Evolutionary conservation across 2,113 vertebrate genomes (phyloP), one percentile per base, ranked within the genome.

Genomic region (Variabilichromis moorii): DNA sequence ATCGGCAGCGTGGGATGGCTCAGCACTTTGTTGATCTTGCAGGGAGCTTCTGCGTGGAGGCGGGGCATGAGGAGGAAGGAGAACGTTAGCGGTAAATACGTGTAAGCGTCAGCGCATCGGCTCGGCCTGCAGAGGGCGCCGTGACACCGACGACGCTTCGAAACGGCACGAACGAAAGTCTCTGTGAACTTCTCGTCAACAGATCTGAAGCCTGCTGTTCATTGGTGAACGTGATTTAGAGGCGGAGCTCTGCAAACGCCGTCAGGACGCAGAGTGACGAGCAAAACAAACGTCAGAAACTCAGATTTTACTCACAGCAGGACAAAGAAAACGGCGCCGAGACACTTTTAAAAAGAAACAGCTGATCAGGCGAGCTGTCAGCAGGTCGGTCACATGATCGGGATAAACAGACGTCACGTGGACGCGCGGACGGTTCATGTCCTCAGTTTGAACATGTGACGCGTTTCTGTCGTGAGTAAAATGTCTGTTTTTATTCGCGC

Each of bases 1-100:
- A 99, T 96, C 4, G 98, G 98, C 95, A 99, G 97, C 54, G 98
- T 98, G 31, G 98, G 98, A 90, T 99, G 98, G 93, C 98, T 99
- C 93, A 99, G 97, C 80, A 99, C 98, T 96, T 96, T 97, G 95
- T 99, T 99, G 94, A 99, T 99, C 93, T 98, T 98, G 92, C 97
- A 97, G 54, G 97, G 97, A 83, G 96, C 95, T 33, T 96, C 90
- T 95, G 96, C 89, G 9, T n/a, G 26, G 54, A 1, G 61, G 8
- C 6, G 40, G 55, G 31, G 31, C 2, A 0, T 19, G 47, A 37
- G 11, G 24, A 51, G 11, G 57, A 63, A 16, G 35, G 10, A 63
- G 9, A 21, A 63, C 28, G 0, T 86, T 33, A 87, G 6, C 63
- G 1, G 54, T 11, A 76, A 4, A 76, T 19, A 47, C 24, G 6